Evolutionary conservation across 53 echinoderm and acorn worm species (phyloP).

Genomic region (Temnopleurus reevesii): DNA sequence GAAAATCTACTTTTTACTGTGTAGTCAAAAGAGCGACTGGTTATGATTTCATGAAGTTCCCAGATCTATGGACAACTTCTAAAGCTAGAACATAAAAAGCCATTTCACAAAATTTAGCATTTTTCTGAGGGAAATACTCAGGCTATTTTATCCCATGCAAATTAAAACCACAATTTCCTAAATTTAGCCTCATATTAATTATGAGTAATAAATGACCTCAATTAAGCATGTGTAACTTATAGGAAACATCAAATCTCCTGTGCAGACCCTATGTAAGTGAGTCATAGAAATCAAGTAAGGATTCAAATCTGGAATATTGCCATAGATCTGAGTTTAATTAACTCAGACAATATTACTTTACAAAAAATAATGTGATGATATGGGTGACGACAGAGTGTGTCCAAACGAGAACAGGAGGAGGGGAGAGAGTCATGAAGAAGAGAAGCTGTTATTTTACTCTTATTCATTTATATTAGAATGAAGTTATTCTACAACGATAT

Average conservation of each 20-base stretch:
- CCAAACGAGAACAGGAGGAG: not conserved
- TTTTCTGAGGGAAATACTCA: too few species aligned
- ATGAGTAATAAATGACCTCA: conserved; percentile 12
- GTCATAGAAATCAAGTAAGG: conserved; percentile 1
- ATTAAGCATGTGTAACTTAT: not conserved
- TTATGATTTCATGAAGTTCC: too few species aligned
- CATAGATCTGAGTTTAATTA: conserved; percentile 31
- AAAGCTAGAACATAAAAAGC: too few species aligned
- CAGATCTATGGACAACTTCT: too few species aligned
- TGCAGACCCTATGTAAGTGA: not conserved
- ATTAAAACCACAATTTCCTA: not conserved
- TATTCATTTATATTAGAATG: too few species aligned
- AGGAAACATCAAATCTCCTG: not conserved
- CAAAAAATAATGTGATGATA: not conserved
- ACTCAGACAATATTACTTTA: not conserved
- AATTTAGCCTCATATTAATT: not conserved
- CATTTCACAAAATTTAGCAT: too few species aligned
- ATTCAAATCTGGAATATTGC: not conserved
- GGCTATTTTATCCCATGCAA: not conserved
- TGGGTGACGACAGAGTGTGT: not conserved
- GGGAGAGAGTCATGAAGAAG: not conserved
- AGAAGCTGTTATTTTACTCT: too few species aligned
- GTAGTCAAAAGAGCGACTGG: too few species aligned
- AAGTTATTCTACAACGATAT: too few species aligned
- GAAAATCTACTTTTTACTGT: too few species aligned